phyloP scores from a whole-genome alignment of 2,797 vertebrate genomes.

The Cynopterus sphinx region DNA sequence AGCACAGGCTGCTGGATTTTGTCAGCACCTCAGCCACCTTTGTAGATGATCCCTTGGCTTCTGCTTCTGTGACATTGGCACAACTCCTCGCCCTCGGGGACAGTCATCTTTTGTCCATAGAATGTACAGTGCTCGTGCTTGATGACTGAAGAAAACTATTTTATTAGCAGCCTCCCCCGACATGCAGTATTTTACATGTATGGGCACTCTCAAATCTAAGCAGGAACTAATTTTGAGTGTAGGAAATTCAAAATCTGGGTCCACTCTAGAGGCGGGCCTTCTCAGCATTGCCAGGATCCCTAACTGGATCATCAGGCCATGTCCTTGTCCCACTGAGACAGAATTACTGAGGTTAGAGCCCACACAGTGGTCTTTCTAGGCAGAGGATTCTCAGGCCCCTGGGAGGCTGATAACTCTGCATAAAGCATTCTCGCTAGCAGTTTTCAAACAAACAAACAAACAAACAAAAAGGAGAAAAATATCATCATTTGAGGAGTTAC shows the following conservation, averaged over 20 bases:
- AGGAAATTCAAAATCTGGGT: background rate
- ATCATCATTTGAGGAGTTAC: background rate
- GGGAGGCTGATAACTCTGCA: background rate
- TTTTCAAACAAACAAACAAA: too few relatives aligned
- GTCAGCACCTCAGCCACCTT: background rate
- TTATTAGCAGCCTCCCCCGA: background rate
- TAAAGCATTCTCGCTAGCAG: background rate
- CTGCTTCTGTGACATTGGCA: background rate
- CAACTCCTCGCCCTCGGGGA: background rate
- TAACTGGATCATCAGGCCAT: too few relatives aligned
- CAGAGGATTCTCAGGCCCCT: background rate
- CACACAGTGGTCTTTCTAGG: fast-evolving
- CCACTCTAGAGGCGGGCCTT: background rate
- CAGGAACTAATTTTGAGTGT: background rate
- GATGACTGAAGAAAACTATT: background rate
- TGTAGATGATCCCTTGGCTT: background rate
- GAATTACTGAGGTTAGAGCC: too few relatives aligned
- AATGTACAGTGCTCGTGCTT: background rate
- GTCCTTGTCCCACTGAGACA: too few relatives aligned
- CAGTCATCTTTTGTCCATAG: background rate
- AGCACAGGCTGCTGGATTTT: background rate
- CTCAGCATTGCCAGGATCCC: background rate
- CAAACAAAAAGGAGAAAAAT: too few relatives aligned
- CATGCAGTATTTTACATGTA: background rate
- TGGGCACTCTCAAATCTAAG: background rate